phyloP scores from a whole-genome alignment of 1,140 invertebrate species.

The Drosophila punjabiensis region DNA sequence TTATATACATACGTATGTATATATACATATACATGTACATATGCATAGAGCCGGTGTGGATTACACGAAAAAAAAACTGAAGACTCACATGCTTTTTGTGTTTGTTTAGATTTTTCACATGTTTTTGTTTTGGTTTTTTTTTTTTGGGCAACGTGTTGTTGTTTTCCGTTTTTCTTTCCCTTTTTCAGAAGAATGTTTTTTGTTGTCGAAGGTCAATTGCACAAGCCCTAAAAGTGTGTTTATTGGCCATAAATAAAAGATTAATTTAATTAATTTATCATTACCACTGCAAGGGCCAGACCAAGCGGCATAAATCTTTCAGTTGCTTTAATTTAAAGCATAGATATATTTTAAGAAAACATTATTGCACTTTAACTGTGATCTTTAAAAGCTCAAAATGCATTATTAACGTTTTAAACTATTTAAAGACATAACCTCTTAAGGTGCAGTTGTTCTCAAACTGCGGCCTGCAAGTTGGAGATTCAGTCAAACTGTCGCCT shows the following conservation, averaged over 20 bases:
- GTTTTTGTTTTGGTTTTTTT: slow-evolving; percentile 64
- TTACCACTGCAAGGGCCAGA: slow-evolving; percentile 13
- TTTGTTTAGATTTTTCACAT: slow-evolving; percentile 70
- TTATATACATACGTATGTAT: not conserved
- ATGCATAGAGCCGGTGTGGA: slow-evolving; percentile 39
- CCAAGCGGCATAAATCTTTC: slow-evolving; percentile 12
- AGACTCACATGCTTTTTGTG: slow-evolving; percentile 26
- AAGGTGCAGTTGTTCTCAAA: not conserved
- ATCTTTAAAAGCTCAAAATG: not conserved
- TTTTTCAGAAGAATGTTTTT: slow-evolving; percentile 39
- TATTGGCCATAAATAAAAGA: slow-evolving; percentile 35
- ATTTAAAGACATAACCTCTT: not conserved
- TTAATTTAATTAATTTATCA: slow-evolving; percentile 37
- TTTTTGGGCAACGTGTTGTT: slow-evolving; percentile 41
- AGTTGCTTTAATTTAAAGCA: not conserved
- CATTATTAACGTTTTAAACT: not conserved
- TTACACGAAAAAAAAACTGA: slow-evolving; percentile 46
- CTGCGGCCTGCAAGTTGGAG: slow-evolving; percentile 3
- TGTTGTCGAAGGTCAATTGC: slow-evolving; percentile 56
- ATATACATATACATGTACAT: not conserved
- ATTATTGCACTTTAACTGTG: not conserved
- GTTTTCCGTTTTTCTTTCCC: slow-evolving; percentile 36
- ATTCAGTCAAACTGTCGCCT: not conserved
- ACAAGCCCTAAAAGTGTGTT: slow-evolving; percentile 26
- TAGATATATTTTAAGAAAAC: not conserved